These are phyloP conservation scores for Alosa alosa DNA, from an alignment of 2,113 vertebrate genomes.

Conservation along the genomic window DNA sequence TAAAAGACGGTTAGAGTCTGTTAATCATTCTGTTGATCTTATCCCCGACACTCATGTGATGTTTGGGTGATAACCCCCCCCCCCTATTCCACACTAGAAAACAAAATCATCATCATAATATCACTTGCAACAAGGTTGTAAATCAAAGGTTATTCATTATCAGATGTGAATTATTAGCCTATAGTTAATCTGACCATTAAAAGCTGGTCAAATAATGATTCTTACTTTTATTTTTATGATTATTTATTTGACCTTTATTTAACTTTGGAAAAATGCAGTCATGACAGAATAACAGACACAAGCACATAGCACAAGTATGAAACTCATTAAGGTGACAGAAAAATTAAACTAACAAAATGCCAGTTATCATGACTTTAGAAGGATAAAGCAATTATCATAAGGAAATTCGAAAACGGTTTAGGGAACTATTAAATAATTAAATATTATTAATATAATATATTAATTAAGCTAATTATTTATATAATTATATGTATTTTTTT, in stretches of 20 bases:
- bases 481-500: too few species aligned
- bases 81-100: conserved; percentile 20
- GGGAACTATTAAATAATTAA: too few species aligned
- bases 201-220: not conserved
- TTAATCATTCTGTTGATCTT: conserved; percentile 62
- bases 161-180: not conserved
- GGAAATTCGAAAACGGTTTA: too few species aligned
- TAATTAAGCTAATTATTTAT: too few species aligned
- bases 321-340: too few species aligned
- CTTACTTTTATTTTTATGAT: not conserved
- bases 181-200: conserved; percentile 14
- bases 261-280: not conserved
- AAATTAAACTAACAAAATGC: too few species aligned
- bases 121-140: conserved; percentile 19
- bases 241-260: not conserved
- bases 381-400: not conserved
- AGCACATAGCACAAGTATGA: too few species aligned
- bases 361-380: not conserved
- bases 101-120: conserved; percentile 40
- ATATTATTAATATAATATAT: too few species aligned
- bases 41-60: conserved; percentile 28
- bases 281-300: not conserved
- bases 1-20: conserved; percentile 29
- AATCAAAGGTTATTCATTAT: conserved; percentile 51
- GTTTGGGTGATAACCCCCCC: conserved; percentile 24